Conservation (phyloP, 2,797 vertebrate species). For the Ficedula albicollis region DNA sequence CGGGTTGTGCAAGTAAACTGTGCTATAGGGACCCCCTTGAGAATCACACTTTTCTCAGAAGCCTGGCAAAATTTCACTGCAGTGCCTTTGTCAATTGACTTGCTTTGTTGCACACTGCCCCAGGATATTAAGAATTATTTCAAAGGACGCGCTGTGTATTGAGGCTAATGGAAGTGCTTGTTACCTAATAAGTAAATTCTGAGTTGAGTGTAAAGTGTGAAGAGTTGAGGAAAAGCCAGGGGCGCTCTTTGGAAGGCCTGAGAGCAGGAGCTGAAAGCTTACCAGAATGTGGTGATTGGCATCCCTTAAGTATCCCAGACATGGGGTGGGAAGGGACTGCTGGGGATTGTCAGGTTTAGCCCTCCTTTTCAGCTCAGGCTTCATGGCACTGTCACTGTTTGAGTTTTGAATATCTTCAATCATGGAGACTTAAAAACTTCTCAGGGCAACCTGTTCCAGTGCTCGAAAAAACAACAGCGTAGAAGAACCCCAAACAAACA, state of each 20-base stretch:
- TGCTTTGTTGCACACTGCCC: not conserved
- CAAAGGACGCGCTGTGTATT: not conserved
- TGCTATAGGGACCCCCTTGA: not conserved
- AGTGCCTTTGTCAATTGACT: not conserved
- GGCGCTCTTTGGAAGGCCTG: not conserved
- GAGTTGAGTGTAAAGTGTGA: not conserved
- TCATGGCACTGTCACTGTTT: fast-evolving
- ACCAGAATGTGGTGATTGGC: not conserved
- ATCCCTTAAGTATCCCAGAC: not conserved
- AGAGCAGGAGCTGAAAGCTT: not conserved
- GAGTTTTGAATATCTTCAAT: not conserved
- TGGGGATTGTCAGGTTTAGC: not conserved
- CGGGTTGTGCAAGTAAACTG: not conserved
- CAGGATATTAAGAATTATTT: not conserved
- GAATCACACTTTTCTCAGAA: not conserved
- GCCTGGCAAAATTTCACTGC: not conserved
- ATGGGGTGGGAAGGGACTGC: not conserved
- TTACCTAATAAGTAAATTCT: not conserved
- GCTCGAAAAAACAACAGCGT: not conserved
- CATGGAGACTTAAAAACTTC: not conserved
- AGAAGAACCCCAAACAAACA: not conserved
- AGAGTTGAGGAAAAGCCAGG: not conserved
- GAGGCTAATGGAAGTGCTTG: not conserved
- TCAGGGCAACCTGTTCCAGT: not conserved
- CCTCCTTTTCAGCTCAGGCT: not conserved